Evolutionary conservation across 2,888 invertebrate genomes (phyloP).

Genomic region (Amaurobius ferox): DNA sequence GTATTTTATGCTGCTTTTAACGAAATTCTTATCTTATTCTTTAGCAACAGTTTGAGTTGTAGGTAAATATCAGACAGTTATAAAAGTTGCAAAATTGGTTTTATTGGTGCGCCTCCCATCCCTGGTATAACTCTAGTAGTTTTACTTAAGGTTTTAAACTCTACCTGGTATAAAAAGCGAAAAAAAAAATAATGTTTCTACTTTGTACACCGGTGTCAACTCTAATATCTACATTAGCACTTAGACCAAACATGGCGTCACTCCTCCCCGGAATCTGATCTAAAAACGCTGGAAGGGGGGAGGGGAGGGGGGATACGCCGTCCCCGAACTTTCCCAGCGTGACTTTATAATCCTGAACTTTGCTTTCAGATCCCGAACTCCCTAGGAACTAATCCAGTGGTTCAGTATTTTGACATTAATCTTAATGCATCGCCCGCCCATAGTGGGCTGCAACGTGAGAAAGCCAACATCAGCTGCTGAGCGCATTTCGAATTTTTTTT

Average conservation of each 20-base stretch:
- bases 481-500: neutral
- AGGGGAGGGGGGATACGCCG: neutral
- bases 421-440: constrained; percentile 61
- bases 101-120: no score
- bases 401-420: constrained; percentile 68
- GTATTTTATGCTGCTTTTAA: no score
- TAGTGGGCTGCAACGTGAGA: constrained; percentile 56
- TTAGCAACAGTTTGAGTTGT: no score
- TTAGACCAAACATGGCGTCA: neutral
- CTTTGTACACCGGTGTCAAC: no score
- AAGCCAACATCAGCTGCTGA: constrained; percentile 42
- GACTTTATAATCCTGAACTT: constrained; percentile 66
- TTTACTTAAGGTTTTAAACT: no score
- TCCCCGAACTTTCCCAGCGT: constrained; percentile 2
- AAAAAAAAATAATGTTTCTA: no score
- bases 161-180: no score
- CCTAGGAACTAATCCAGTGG: constrained; percentile 53
- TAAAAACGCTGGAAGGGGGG: neutral
- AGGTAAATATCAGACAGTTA: no score
- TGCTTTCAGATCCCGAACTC: constrained; percentile 28
- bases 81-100: no score
- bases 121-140: no score
- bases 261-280: neutral
- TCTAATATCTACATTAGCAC: no score
- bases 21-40: no score